Evolutionary conservation across 2,797 vertebrate species (phyloP).

Genomic region (Fratercula arctica): DNA sequence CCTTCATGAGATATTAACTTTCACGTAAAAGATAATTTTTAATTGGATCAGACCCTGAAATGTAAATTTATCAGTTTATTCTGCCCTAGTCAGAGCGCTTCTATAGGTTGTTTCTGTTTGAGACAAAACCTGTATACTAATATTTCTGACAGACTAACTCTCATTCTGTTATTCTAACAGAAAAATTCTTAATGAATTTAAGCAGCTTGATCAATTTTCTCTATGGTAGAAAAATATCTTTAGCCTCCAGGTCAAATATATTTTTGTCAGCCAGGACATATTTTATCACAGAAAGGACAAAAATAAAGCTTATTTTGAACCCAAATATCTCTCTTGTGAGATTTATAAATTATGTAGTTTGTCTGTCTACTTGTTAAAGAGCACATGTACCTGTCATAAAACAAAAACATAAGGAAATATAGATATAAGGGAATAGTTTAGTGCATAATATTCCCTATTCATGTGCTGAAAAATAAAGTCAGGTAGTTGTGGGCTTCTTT

Average conservation of each 20-base stretch:
- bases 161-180: not conserved
- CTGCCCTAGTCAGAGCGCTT: rapidly evolving
- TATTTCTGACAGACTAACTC: not conserved
- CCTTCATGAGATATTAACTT: not conserved
- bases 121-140: not conserved
- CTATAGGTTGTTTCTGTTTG: not conserved
- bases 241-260: not conserved
- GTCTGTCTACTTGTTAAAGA: not conserved
- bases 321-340: not conserved
- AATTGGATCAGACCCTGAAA: not conserved
- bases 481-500: not conserved
- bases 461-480: not conserved
- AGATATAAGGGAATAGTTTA: not conserved
- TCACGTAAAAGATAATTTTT: not conserved
- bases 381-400: not conserved
- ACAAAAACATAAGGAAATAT: not conserved
- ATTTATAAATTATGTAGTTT: not conserved
- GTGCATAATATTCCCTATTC: not conserved
- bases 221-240: not conserved
- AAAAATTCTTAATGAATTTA: not conserved
- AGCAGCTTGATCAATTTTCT: not conserved
- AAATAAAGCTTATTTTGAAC: not conserved
- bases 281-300: not conserved
- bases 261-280: not conserved
- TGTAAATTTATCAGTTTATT: not conserved